These are phyloP conservation scores for Volucella inanis DNA, from an alignment of 2,888 invertebrate genomes.

Conservation along the genomic window DNA sequence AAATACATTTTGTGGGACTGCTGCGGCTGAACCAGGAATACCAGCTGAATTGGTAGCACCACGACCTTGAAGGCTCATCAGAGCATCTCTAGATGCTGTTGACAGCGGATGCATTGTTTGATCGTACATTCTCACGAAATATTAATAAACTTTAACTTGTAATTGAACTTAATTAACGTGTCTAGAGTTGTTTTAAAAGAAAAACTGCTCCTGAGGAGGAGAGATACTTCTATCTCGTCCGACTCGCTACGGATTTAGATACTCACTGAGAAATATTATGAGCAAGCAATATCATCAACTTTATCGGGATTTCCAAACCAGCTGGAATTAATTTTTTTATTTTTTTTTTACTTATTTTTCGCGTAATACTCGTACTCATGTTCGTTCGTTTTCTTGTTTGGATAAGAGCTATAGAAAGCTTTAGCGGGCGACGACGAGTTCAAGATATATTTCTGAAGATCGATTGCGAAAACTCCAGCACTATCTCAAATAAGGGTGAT, in stretches of 20 bases:
- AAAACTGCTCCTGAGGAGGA: background rate
- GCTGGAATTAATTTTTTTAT: constrained; percentile 32
- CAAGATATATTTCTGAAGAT: constrained; percentile 6
- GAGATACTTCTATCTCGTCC: constrained; percentile 29
- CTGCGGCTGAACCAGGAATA: constrained; percentile 75
- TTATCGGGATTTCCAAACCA: constrained; percentile 69
- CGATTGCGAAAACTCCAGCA: background rate
- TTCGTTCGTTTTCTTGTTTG: constrained; percentile 34
- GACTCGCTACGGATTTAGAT: constrained; percentile 56
- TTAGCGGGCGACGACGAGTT: constrained; percentile 1
- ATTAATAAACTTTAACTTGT: background rate
- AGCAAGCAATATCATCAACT: constrained; percentile 54
- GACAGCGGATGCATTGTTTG: constrained; percentile 76
- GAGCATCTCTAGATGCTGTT: constrained; percentile 77
- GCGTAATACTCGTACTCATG: background rate
- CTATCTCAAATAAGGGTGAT: background rate
- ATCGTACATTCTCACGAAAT: constrained; percentile 75
- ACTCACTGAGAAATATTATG: constrained; percentile 59
- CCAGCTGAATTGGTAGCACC: constrained; percentile 76
- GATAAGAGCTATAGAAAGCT: constrained; percentile 46
- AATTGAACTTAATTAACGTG: constrained; percentile 20
- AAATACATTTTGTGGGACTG: constrained; percentile 79
- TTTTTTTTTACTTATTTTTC: constrained; percentile 9
- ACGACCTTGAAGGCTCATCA: constrained; percentile 78
- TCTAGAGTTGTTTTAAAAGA: background rate